Base-by-base conservation (phyloP, 2,888 invertebrate genomes). In the Chesias legatella region DNA sequence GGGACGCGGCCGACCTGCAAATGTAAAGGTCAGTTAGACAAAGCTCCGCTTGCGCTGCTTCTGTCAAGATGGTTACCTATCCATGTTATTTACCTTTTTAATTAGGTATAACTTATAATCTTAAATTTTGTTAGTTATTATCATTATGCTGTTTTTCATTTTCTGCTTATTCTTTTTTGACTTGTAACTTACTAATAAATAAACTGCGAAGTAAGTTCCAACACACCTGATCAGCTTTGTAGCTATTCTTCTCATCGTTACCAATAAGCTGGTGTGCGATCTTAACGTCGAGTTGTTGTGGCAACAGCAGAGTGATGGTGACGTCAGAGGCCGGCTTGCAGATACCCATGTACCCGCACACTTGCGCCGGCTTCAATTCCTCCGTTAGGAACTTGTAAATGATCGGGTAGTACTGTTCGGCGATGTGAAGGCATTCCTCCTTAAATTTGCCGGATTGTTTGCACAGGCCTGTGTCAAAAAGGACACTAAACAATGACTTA, bases 381-480 rank as follows among this genome's bases (percentile, higher is more conserved):
- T 90, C 81, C 0, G 92, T 89, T 4, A 97, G 78, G 58, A 90
- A 93, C 23, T 90, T 73, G 73, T 97, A 97, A 46, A 95, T 90
- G 10, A 90, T 68, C 0, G 91, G 88, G 65, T 94, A 95, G 76
- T 96, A 97, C 60, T 96, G 89, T 41, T 95, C 92, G 0, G 95
- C 95, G 25, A 96, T 82, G 43, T 91, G 89, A 1, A 92, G 79
- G 64, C 97, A 97, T 88, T 96, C 93, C 1, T 85, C 68, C 50
- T 92, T 90, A 77, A 95, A 95, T 6, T 90, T 85, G 43, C 91
- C 91, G 0, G 94, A 93, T 80, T 95, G 94, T 51, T 93, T 94
- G 85, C 96, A 96, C 3, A 96, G 81, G 44, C 96, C 89, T 89
- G 59, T 17, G 5, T 17, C 1, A 21, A n/a, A 21, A 9, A 21